Evolutionary conservation across 2,113 vertebrate species (phyloP), one percentile per base, ranked within the genome.

Genomic region (Alaudala cheleensis): DNA sequence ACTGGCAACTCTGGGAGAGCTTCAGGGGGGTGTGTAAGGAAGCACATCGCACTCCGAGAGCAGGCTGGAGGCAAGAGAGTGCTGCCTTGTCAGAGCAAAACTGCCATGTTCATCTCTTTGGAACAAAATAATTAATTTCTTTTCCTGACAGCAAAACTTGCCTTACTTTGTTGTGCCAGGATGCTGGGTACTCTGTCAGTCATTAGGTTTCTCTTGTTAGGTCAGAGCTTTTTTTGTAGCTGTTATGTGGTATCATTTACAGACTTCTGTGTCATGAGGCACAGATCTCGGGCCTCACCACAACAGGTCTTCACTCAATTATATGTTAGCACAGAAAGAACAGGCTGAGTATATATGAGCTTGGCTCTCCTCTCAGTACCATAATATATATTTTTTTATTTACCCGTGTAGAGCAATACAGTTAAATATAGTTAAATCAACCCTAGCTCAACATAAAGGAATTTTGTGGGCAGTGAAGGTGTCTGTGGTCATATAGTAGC

Each of bases 1-100:
- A 3, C 18, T 33, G 73, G 26, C 16, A 23, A 7, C 8, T 9
- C 2, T 3, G 24, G 49, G 9, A 66, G 44, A 45, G 16, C 24
- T 70, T 58, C 34, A 14, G 58, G 34, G 0, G 2, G 17, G 4
- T 5, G 5, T 40, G 25, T 18, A 62, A 76, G 80, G 58, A 34
- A 81, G 54, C 40, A 40, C 49, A n/a, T 33, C 49, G 5, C 3
- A 4, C 16, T 45, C 44, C 29, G 22, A 62, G 23, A 14, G 18
- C 42, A n/a, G 29, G 29, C 28, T 45, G 56, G 11, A 23, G n/a
- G 23, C 33, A 16, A 56, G 24, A 0, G 0, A 26, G 25, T 10
- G 22, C 28, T 77, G 31, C 26, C 24, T 57, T 11, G n/a, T 50
- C 23, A 2, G 11, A 34, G 29, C 37, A 37, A 37, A 37, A 14